A percentile compares a stretch with the other conserved stretches of the same genome.
phyloP scores from a whole-genome alignment of 2,113 vertebrate species.

The Semnornis frantzii region DNA sequence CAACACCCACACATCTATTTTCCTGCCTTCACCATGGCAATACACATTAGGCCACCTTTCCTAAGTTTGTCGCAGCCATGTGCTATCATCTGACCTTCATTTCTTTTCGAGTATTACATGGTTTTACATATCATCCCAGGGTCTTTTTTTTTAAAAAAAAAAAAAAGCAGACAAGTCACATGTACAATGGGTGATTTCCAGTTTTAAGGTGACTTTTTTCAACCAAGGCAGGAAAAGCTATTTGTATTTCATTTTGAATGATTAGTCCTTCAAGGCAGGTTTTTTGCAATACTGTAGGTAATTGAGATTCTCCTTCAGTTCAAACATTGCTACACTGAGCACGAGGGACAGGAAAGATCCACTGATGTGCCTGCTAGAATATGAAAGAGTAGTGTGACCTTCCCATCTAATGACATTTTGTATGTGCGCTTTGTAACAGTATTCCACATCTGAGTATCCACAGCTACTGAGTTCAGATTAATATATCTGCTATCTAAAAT shows the following conservation, averaged over 20 bases:
- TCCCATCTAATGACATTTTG: neutral
- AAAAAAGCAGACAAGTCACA: neutral
- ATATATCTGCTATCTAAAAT: neutral
- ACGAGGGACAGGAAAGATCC: neutral
- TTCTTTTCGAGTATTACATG: neutral
- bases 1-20: neutral
- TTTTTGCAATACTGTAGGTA: neutral
- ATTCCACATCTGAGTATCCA: neutral
- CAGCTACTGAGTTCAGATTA: neutral
- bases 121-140: neutral
- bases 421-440: rapidly evolving
- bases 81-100: neutral
- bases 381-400: neutral
- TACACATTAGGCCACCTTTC: neutral
- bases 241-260: neutral
- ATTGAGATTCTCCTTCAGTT: constrained; percentile 36
- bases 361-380: neutral
- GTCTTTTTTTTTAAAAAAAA: too few species aligned
- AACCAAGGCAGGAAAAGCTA: rapidly evolving
- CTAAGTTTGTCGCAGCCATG: rapidly evolving
- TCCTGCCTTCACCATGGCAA: neutral
- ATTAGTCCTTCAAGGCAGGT: neutral
- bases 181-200: rapidly evolving
- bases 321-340: neutral
- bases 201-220: rapidly evolving